Percentiles rank a stretch among this genome's conserved stretches.
Conservation (phyloP, 2,797 vertebrate genomes). For the Tenualosa thibaudeaui region DNA sequence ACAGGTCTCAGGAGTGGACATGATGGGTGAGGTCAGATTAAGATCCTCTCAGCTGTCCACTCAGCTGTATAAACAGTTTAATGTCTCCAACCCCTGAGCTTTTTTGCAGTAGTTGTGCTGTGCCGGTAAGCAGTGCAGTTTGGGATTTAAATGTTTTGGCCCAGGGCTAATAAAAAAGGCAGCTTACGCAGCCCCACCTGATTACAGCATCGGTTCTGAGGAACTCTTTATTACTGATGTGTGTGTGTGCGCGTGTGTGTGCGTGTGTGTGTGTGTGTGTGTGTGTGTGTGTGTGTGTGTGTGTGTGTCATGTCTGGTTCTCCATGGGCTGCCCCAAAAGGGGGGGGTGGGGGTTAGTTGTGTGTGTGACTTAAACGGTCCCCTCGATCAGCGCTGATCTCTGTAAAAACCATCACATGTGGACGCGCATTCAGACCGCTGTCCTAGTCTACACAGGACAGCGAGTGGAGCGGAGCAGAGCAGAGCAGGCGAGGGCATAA, state of each 20-base stretch:
- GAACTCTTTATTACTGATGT: background rate
- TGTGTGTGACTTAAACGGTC: background rate
- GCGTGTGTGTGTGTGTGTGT: background rate
- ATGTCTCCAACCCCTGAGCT: background rate
- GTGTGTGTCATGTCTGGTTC: background rate
- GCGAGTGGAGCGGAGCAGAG: no score
- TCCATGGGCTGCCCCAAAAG: no score
- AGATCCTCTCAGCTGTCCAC: slow-evolving; percentile 57
- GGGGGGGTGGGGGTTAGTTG: background rate
- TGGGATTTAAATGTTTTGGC: background rate
- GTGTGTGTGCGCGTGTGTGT: background rate
- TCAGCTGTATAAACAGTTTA: slow-evolving; percentile 67
- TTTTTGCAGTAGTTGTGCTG: background rate
- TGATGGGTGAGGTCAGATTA: slow-evolving; percentile 55
- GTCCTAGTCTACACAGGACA: background rate
- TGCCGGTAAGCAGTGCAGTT: background rate
- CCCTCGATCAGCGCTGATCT: background rate
- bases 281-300: background rate
- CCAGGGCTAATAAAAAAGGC: background rate
- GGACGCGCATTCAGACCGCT: background rate
- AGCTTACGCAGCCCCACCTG: background rate
- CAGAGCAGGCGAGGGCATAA: background rate
- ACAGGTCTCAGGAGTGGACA: slow-evolving; percentile 19
- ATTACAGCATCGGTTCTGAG: background rate
- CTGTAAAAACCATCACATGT: background rate